phyloP scores from a whole-genome alignment of 2,888 invertebrate species.

The Lasius platythorax region DNA sequence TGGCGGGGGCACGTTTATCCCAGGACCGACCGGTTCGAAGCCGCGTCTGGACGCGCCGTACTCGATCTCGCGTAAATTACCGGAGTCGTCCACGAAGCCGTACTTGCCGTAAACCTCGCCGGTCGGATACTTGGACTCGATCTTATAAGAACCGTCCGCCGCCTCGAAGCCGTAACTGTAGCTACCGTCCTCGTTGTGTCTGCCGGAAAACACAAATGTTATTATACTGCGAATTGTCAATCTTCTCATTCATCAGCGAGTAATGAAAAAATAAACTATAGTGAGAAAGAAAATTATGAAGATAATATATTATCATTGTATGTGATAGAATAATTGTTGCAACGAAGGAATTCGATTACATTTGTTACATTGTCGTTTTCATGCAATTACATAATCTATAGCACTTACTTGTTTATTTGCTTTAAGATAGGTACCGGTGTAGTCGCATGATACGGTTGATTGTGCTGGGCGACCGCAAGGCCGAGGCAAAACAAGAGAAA shows the following conservation, averaged over 20 bases:
- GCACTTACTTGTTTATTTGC: constrained; percentile 91
- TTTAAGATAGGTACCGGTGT: constrained; percentile 93
- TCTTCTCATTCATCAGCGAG: not conserved
- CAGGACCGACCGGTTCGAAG: constrained; percentile 92
- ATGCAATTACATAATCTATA: constrained; percentile 27
- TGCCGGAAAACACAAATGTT: constrained; percentile 68
- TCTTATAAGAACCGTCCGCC: constrained; percentile 95
- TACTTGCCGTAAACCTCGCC: constrained; percentile 96
- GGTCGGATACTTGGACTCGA: constrained; percentile 94
- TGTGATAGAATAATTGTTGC: not conserved
- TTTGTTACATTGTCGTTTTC: not conserved
- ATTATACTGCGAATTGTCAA: not conserved
- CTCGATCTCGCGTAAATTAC: constrained; percentile 92
- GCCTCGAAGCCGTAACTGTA: constrained; percentile 96
- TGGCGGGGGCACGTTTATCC: constrained; percentile 94
- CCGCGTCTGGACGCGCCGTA: constrained; percentile 94
- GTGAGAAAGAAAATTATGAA: not conserved
- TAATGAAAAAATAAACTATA: not conserved
- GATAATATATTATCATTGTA: not conserved
- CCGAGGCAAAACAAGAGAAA: constrained; percentile 74
- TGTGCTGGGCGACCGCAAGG: constrained; percentile 79
- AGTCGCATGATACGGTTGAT: constrained; percentile 84
- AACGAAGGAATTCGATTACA: not conserved
- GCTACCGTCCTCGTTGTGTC: constrained; percentile 95
- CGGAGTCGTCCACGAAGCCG: constrained; percentile 94